These are phyloP conservation scores for Ormyrus rosae DNA, from an alignment of 2,888 invertebrate genomes.

Conservation along the genomic window DNA sequence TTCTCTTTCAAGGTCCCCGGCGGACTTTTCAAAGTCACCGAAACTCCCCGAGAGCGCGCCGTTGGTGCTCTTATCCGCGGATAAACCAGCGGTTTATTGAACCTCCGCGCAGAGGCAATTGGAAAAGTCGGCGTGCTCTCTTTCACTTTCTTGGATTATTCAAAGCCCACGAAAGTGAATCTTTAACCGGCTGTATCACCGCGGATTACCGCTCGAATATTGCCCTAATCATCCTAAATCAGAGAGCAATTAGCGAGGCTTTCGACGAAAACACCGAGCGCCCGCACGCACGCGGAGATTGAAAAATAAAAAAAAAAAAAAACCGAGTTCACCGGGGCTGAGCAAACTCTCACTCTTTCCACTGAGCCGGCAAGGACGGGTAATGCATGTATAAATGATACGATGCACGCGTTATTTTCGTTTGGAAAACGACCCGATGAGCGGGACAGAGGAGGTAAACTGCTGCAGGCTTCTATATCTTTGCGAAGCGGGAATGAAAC, in stretches of 20 bases:
- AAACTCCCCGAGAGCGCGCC: not conserved
- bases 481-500: not conserved
- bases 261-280: not conserved
- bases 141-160: too few species aligned
- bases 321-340: too few species aligned
- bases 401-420: too few species aligned
- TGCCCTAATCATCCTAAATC: constrained; percentile 29
- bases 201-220: constrained; percentile 1
- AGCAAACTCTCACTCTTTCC: constrained; percentile 22
- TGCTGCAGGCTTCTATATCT: not conserved
- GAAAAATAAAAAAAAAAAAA: not conserved
- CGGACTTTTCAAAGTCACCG: not conserved
- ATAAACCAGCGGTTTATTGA: too few species aligned
- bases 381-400: too few species aligned
- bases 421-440: too few species aligned
- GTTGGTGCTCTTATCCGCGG: not conserved
- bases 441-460: too few species aligned
- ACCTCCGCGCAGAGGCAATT: too few species aligned
- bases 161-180: too few species aligned
- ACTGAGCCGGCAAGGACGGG: not conserved
- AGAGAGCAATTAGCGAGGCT: not conserved
- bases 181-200: not conserved
- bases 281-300: not conserved
- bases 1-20: constrained; percentile 20
- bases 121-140: too few species aligned